Conservation (phyloP, 1,140 invertebrate genomes). For the Homalodisca vitripennis region DNA sequence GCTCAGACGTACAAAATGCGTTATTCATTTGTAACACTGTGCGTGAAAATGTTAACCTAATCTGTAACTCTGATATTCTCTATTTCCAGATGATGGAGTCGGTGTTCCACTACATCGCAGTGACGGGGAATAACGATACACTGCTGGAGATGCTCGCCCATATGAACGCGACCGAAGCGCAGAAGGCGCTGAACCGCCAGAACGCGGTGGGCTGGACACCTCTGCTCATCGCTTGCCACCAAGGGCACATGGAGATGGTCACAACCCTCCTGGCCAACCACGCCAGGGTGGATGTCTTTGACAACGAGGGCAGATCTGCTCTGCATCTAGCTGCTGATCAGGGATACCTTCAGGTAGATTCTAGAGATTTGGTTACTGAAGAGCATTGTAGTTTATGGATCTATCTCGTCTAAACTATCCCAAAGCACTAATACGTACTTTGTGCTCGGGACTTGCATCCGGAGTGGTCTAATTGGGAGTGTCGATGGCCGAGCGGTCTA, state of each 20-base stretch:
- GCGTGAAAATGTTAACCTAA: no score
- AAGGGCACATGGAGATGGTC: conserved; percentile 51
- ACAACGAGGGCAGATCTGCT: conserved; percentile 91
- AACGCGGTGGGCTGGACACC: conserved; percentile 93
- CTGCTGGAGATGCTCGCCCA: conserved; percentile 89
- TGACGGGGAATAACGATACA: conserved; percentile 94
- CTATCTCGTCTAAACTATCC: no score
- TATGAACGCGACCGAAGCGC: conserved; percentile 81
- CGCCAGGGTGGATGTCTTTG: conserved; percentile 98
- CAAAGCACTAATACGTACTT: no score
- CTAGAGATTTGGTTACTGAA: no score
- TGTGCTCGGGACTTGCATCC: no score
- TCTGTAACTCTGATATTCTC: no score
- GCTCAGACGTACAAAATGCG: no score
- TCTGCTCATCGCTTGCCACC: conserved; percentile 84
- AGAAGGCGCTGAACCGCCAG: conserved; percentile 92
- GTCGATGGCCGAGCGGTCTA: no score
- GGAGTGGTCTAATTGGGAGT: no score
- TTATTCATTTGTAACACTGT: no score
- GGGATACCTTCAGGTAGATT: conserved; percentile 76
- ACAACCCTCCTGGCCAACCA: conserved; percentile 85
- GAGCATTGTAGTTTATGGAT: no score
- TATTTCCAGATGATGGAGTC: conserved; percentile 88
- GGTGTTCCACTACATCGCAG: conserved; percentile 91
- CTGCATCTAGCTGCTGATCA: conserved; percentile 94